Conservation (phyloP, 1,140 invertebrate genomes). For the Rhyacophila brunnea region DNA sequence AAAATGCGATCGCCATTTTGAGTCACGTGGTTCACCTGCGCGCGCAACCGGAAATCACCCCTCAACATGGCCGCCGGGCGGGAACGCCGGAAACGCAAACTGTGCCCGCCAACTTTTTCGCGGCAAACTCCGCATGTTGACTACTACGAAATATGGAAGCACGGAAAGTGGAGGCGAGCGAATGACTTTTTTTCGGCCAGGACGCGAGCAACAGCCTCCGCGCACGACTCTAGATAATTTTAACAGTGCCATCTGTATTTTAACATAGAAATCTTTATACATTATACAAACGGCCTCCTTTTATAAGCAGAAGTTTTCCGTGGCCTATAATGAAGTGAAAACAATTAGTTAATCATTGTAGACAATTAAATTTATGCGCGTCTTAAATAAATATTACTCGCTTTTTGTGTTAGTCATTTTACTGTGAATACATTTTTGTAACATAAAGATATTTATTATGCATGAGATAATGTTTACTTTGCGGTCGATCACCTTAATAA, state of each 20-base stretch:
- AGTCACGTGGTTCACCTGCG: neutral
- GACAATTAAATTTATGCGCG: no score
- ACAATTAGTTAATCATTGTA: no score
- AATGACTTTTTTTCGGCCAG: conserved; percentile 37
- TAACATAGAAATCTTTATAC: neutral
- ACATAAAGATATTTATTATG: no score
- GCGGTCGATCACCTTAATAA: no score
- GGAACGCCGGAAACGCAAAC: conserved; percentile 1
- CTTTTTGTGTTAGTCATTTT: no score
- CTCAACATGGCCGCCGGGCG: conserved; percentile 48
- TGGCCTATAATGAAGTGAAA: neutral
- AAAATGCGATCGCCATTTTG: conserved; percentile 50
- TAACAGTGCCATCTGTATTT: neutral
- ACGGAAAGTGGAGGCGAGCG: conserved; percentile 54
- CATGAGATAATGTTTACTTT: no score
- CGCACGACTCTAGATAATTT: conserved; percentile 43
- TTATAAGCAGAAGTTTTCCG: conserved; percentile 3
- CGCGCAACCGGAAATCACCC: conserved; percentile 22
- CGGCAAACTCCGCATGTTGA: conserved; percentile 39
- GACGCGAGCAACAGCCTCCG: conserved; percentile 30
- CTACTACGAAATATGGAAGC: conserved; percentile 55
- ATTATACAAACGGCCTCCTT: neutral
- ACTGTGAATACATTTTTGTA: no score
- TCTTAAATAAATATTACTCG: no score
- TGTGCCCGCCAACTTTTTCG: conserved; percentile 38